Conservation (phyloP, 2,797 vertebrate species). For the Chrysocyon brachyurus region DNA sequence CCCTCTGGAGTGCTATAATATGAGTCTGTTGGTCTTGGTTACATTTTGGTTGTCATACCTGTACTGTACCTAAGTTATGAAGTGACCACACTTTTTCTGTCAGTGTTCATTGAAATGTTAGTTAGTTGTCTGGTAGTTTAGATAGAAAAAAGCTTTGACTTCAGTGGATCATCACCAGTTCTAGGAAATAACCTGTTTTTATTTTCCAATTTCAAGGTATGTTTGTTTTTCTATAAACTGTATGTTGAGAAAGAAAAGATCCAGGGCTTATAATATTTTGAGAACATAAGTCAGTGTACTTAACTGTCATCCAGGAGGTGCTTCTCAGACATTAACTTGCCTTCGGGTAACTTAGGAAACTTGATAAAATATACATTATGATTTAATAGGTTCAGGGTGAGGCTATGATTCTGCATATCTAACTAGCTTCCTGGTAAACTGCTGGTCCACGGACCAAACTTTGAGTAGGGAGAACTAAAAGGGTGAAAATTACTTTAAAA, state of each 20-base stretch:
- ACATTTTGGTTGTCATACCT: conserved; percentile 78
- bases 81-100: conserved; percentile 68
- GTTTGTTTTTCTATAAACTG: conserved; percentile 37
- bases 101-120: conserved; percentile 67
- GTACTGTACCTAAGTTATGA: conserved; percentile 66
- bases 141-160: conserved; percentile 25
- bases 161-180: neutral
- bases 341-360: neutral
- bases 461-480: neutral
- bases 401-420: neutral
- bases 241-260: conserved; percentile 13
- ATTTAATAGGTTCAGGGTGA: neutral
- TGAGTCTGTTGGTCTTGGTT: conserved; percentile 70
- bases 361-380: neutral
- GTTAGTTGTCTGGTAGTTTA: conserved; percentile 69
- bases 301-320: neutral
- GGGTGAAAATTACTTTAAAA: neutral
- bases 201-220: conserved; percentile 53
- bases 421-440: neutral
- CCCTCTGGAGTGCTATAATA: conserved; percentile 54
- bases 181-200: conserved; percentile 61
- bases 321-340: neutral
- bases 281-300: neutral
- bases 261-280: neutral
- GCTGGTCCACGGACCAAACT: neutral